Evolutionary conservation across 2,888 invertebrate species (phyloP), one percentile per base, ranked within the genome.

Genomic region (Eledone cirrhosa): DNA sequence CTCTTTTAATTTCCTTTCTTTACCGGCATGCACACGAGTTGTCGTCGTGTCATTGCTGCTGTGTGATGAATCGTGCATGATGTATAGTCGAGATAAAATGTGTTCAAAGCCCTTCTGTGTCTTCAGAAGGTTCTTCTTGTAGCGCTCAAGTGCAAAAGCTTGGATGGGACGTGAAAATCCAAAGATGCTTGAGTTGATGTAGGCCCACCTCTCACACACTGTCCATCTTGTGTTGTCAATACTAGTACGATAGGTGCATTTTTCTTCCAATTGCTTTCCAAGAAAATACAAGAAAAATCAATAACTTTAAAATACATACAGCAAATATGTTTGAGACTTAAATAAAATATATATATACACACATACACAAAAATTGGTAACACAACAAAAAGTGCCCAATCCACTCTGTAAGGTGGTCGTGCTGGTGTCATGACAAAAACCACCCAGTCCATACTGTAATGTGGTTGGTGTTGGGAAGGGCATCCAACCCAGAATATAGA

Each of bases 81-180:
- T 75, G 79, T 85, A 90, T 77, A 88, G 81, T 47, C 82, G 80
- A 11, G 86, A 92, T 13, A 97, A 92, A 2, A 97, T 95, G 90
- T 94, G 92, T 91, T 97, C 95, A 91, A 97, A 97, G 22, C 97
- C 97, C 84, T 92, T 92, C 75, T 94, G 94, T 92, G 97, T 95
- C 91, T 96, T 95, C 48, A 91, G 90, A 86, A 95, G 95, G 89
- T 97, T 97, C 88, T 95, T 95, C 88, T 94, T 94, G 91, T 97
- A 97, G 82, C 97, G 93, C 81, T 97, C 97, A 83, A 95, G 92
- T 2, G 97, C 97, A 91, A 97, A 97, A 11, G 95, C 95, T 83
- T 96, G 94, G 84, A 98, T 96, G 11, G 97, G 95, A 79, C 95
- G 92, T 53, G 96, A 94, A 90, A 97, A 95, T 48, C 97, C 97